Evolutionary conservation across 2,888 invertebrate species (phyloP), one percentile per base, ranked within the genome.

Genomic region (Erebia epiphron): DNA sequence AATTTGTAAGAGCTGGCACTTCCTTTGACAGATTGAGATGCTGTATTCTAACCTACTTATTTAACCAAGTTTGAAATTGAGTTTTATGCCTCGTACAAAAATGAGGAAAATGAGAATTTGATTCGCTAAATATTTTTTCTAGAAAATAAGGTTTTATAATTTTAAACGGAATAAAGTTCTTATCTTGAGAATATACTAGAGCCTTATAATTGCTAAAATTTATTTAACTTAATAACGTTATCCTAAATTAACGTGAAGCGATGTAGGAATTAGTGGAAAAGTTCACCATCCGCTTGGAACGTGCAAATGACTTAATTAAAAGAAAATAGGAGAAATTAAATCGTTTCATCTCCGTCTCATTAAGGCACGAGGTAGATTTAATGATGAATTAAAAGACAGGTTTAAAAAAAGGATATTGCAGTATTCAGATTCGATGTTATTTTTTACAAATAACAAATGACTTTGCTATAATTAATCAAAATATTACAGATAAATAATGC

Each of bases 241-340:
- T 68, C 26, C n/a, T 50, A 49, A 68, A 73, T 73, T 67, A 68
- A 64, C 13, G 68, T 35, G 14, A 54, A 66, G 62, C 66, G 35
- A 73, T 70, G 68, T 65, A 73, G 73, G 52, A 73, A 67, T 71
- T 67, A 68, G 68, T 68, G 64, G 35, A 65, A 67, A 70, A 70
- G 58, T 68, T 67, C 67, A 58, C 21, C 66, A 71, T 73, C 58
- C 52, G 58, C 63, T 21, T 16, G 62, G 66, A 68, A 71, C 71
- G 73, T 68, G 71, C 66, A 67, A 73, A 73, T 68, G 66, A 57
- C 66, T 68, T 68, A 73, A 71, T 73, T 73, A 73, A 73, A 73
- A 66, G 70, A 68, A 71, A 70, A 73, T 68, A 68, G 60, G 61
- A 68, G 43, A 26, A 71, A 67, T 64, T 58, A 71, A 70, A 68